Evolutionary conservation across 2,797 vertebrate species (phyloP), one percentile per base, ranked within the genome.

Genomic region (Phalloptychus januarius): DNA sequence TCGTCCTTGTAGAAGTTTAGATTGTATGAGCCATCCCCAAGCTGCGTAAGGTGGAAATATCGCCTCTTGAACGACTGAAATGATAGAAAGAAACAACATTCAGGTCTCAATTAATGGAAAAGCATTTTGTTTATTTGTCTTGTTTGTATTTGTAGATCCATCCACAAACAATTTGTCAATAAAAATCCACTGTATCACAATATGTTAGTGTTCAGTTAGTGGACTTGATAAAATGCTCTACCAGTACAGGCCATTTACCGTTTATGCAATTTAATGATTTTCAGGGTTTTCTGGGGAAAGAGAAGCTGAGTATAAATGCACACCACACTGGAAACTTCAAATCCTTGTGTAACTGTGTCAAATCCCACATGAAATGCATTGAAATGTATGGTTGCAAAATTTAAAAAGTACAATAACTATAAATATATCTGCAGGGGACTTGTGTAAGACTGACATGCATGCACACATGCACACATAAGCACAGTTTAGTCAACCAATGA

Each of bases 1-100:
- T 99, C 98, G 88, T 99, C 98, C 93, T 99, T 99, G 94, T 99
- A 99, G 94, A 99, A 99, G 95, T 99, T 99, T 72, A 99, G 96
- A 86, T 99, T 99, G 92, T 98, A 99, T 18, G 98, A 99, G 78
- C 98, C 98, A 72, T 99, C 98, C 0, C 98, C 97, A 54, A 99
- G 96, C 88, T 99, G 98, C 20, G 97, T 97, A 50, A 99, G 95
- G 88, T 99, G 98, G 93, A 99, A 99, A 94, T 98, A 99, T 71
- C 98, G 96, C 90, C 98, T 96, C 95, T 99, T 99, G 94, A 99
- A 99, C 3, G 98, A 99, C 98, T 99, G 89, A 78, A 89, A 87
- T 28, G 42, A 56, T 72, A 72, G 85, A 40, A 78, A 80, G 48
- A 89, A 79, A 67, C 23, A n/a, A 69, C 25, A 45, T 70, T 45